Evolutionary conservation across 2,113 vertebrate genomes (phyloP), one percentile per base, ranked within the genome.

Genomic region (Perca schrenkii): DNA sequence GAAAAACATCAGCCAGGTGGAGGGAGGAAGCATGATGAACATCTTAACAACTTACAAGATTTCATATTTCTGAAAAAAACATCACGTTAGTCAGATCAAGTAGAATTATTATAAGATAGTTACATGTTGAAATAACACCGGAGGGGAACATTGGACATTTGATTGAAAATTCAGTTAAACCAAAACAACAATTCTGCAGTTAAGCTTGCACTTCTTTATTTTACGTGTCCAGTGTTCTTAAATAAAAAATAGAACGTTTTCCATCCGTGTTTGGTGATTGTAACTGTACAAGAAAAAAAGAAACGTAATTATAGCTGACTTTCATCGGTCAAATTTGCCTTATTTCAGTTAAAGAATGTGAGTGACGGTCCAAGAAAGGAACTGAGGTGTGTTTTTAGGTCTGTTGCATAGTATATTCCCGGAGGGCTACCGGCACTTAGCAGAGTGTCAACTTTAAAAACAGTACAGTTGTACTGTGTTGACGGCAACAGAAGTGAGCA

Each of bases 361-460:
- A 19, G 40, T 56, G 63, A 49, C 77, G 47, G 69, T 71, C 58
- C 60, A 69, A 43, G 28, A 69, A 62, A 53, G 58, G 7, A 65
- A 19, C 47, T 53, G 36, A 2, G 46, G 21, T 17, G 49, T 72
- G 81, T 79, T 83, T 79, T 40, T 25, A 19, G 68, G 58, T 74
- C 65, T 64, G 53, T 11, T 70, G 72, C 75, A 28, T 52, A 7
- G 36, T 13, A 50, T 36, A 87, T 81, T 88, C 89, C 93, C 89
- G 21, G 6, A 47, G 81, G 87, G 68, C 82, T 68, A 3, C 25
- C 15, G 58, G 77, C 60, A 77, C 71, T 8, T 78, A 82, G 84
- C 83, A 87, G 78, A 88, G 85, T 84, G 87, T 89, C 90, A 86
- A 88, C 85, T 84, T 86, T 89, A 87, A 88, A 90, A 88, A 86